These are phyloP conservation scores for Chrysocyon brachyurus DNA, from an alignment of 2,797 vertebrate species.

Conservation along the genomic window DNA sequence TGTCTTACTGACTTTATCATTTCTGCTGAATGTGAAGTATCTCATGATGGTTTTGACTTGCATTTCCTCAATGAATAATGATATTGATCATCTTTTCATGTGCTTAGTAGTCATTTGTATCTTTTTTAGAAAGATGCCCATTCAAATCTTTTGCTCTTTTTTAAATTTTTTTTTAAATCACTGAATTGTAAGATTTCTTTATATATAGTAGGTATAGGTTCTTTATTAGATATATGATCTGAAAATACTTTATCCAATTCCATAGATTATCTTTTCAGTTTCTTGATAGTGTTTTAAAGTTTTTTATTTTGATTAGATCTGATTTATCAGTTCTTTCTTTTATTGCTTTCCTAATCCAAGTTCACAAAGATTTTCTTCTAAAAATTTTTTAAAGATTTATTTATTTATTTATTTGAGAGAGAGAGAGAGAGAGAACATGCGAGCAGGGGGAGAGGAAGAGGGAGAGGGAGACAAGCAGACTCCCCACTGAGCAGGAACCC, in stretches of 20 bases:
- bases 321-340: conserved; percentile 1
- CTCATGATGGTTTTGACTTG: background rate
- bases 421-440: background rate
- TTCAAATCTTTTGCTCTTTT: background rate
- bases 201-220: background rate
- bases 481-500: background rate
- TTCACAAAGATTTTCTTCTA: background rate
- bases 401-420: background rate
- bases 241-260: background rate
- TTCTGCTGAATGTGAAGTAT: background rate
- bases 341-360: background rate
- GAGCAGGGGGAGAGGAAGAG: too few species aligned
- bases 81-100: background rate
- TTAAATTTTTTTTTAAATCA: background rate
- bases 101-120: background rate
- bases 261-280: background rate
- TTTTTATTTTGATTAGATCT: background rate
- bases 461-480: background rate
- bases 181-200: background rate
- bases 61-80: background rate
- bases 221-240: background rate
- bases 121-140: background rate
- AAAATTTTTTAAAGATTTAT: background rate
- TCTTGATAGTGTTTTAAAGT: background rate
- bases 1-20: background rate